Evolutionary conservation across 2,888 invertebrate genomes (phyloP), one percentile per base, ranked within the genome.

Genomic region (Chaetoderma sp.): DNA sequence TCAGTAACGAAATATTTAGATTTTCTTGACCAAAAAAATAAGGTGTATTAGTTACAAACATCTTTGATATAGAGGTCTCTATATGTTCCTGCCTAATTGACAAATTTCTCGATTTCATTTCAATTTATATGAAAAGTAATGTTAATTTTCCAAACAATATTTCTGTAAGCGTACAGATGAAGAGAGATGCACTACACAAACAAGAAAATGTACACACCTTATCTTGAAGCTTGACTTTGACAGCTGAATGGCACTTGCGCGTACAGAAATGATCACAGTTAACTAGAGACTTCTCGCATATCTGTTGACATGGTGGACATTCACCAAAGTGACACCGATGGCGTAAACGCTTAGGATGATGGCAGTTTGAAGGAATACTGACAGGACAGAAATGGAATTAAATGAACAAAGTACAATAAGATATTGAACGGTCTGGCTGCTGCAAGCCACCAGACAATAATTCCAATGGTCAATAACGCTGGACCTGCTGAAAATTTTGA

Each of bases 361-460:
- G 94, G 86, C 97, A 97, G 82, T 93, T 92, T 3, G 94, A 91
- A 36, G 93, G 92, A 52, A 91, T 89, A 77, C 92, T 88, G 71
- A 61, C 77, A 71, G 10, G 21, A n/a, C n/a, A n/a, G n/a, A n/a
- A n/a, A n/a, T n/a, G n/a, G n/a, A n/a, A n/a, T n/a, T n/a, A n/a
- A n/a, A n/a, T n/a, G n/a, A n/a, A n/a, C n/a, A n/a, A n/a, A 50
- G 8, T 6, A 36, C 10, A 36, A 13, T 36, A 10, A 42, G 42
- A 42, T 42, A 5, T 5, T 2, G 42, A 42, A 42, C 42, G 21
- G 21, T 5, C 2, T n/a, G n/a, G 21, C 3, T 18, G 6, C 3
- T 21, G 21, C 42, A 42, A 21, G 21, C n/a, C 21, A n/a, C n/a
- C n/a, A 42, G 42, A 18, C 42, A 42, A 21, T n/a, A n/a, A n/a